These are phyloP conservation scores for Neofelis nebulosa DNA, from an alignment of 2,113 vertebrate genomes.

Conservation along the genomic window DNA sequence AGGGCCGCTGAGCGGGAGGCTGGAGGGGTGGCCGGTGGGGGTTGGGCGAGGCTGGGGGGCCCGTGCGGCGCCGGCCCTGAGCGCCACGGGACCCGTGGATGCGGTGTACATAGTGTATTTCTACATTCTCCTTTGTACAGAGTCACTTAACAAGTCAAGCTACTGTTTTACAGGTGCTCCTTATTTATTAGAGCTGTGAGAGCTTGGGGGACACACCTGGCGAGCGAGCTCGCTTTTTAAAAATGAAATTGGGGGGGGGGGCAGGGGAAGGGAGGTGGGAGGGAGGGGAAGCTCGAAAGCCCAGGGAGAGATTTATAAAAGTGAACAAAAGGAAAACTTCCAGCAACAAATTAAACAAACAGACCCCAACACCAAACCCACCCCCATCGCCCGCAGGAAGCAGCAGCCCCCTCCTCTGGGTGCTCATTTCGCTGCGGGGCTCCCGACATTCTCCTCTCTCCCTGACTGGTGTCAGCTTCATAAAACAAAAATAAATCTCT, in stretches of 20 bases:
- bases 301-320: conserved; percentile 84
- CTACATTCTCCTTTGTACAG: conserved; percentile 90
- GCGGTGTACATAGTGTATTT: conserved; percentile 91
- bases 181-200: conserved; percentile 92
- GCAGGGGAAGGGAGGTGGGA: conserved; percentile 49
- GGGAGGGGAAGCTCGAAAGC: conserved; percentile 77
- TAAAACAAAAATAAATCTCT: conserved; percentile 90
- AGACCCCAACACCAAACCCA: conserved; percentile 64
- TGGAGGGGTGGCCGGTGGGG: neutral
- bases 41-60: conserved; percentile 59
- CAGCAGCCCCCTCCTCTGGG: conserved; percentile 68
- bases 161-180: conserved; percentile 91
- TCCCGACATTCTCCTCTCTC: conserved; percentile 82
- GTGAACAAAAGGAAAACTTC: conserved; percentile 69
- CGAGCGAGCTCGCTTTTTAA: conserved; percentile 88
- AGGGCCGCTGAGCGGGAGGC: conserved; percentile 77
- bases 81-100: conserved; percentile 81
- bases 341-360: conserved; percentile 59
- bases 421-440: conserved; percentile 78
- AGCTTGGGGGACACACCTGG: conserved; percentile 87
- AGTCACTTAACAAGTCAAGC: conserved; percentile 89
- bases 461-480: conserved; percentile 87
- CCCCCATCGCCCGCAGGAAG: conserved; percentile 65
- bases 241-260: conserved; percentile 74
- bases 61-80: conserved; percentile 44